These are phyloP conservation scores for Lepidostoma basale DNA, from an alignment of 1,140 invertebrate genomes.

Conservation along the genomic window DNA sequence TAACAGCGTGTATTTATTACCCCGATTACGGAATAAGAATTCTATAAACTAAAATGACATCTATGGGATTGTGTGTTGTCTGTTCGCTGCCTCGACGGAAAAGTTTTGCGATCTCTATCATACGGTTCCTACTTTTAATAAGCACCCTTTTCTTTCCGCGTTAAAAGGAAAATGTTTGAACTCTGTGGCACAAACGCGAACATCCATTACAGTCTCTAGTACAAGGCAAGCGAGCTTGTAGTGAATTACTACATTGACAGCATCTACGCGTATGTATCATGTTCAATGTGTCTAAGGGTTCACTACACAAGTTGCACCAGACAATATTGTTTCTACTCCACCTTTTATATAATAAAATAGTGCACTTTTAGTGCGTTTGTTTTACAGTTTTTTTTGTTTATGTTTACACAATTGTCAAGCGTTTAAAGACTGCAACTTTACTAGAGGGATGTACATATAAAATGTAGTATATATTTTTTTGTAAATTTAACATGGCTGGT, in stretches of 20 bases:
- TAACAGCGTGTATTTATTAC: background rate
- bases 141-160: background rate
- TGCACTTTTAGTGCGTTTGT: no score
- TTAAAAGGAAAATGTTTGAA: slow-evolving; percentile 11
- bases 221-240: background rate
- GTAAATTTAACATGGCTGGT: no score
- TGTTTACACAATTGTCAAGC: no score
- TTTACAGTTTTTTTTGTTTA: no score
- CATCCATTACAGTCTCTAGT: slow-evolving; percentile 3
- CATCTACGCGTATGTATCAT: background rate
- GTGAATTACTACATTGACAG: background rate
- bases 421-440: no score
- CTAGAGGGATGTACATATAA: no score
- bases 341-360: background rate
- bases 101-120: background rate
- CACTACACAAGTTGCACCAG: background rate
- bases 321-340: background rate
- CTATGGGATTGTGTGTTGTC: no score
- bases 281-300: background rate
- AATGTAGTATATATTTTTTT: no score
- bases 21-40: background rate
- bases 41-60: background rate
- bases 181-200: slow-evolving; percentile 8
- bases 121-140: slow-evolving; percentile 10
- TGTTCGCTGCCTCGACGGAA: no score